Percentiles rank a stretch among this genome's conserved stretches.
Evolutionary conservation across 2,113 vertebrate species (phyloP).

Genomic region (Gasterosteus nipponicus): DNA sequence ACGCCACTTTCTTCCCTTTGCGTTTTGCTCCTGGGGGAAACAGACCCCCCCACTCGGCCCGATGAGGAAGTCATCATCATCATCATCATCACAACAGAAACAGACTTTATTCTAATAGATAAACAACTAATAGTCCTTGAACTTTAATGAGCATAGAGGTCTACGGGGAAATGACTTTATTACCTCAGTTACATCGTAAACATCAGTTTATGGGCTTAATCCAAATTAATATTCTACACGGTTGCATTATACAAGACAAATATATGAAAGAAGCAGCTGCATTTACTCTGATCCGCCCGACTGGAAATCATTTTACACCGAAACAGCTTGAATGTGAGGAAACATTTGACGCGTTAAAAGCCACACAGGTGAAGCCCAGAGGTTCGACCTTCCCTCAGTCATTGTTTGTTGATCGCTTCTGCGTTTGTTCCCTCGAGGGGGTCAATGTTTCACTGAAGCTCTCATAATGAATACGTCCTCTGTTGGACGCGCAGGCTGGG

Average conservation of each 20-base stretch:
- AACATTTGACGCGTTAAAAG: neutral
- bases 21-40: too few species aligned
- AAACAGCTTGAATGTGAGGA: too few species aligned
- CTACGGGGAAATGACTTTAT: too few species aligned
- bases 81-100: too few species aligned
- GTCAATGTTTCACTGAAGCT: constrained; percentile 14
- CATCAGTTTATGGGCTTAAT: too few species aligned
- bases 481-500: constrained; percentile 13
- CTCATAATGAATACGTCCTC: neutral
- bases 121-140: neutral
- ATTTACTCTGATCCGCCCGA: neutral
- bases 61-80: too few species aligned
- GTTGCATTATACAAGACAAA: neutral
- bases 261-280: neutral
- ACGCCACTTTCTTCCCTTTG: too few species aligned
- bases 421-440: neutral
- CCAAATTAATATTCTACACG: neutral
- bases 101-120: too few species aligned
- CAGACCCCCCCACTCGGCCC: too few species aligned
- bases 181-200: too few species aligned
- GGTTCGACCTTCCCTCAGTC: constrained; percentile 3
- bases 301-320: neutral
- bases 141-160: neutral
- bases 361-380: neutral
- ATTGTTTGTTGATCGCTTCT: neutral